Evolutionary conservation across 2,797 vertebrate genomes (phyloP), one percentile per base, ranked within the genome.

Genomic region (Crypturellus tataupa): DNA sequence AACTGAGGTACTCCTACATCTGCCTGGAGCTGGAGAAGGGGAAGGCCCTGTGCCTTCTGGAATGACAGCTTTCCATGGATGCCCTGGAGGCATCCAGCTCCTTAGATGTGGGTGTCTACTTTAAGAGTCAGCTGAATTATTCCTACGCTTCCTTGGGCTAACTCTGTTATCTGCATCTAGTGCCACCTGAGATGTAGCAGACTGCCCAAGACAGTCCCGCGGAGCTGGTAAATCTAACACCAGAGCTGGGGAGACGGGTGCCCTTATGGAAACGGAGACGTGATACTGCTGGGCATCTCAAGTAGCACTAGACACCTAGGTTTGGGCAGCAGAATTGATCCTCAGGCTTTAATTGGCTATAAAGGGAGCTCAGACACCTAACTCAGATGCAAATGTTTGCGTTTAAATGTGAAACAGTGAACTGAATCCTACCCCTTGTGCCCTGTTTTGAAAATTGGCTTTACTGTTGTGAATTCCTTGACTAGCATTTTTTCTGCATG

Each of bases 181-280:
- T 86, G 89, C 85, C 64, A 89, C 49, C 78, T 60, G 82, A 86
- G 73, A 37, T n/a, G 73, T 17, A 49, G 44, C 16, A 55, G n/a
- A 29, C 59, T 35, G 25, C 55, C 53, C 39, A 23, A 71, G 44
- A 63, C 3, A 1, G 62, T 33, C 3, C 0, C 27, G 31, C 31
- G 33, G 59, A 68, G 78, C 44, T 67, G 13, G 29, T 55, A 23
- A 72, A 84, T 60, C 64, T 0, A 1, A 83, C 73, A 89, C 81
- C 81, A 84, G 65, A 24, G 42, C 24, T 53, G 13, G 73, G 47
- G 37, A 83, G 27, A 80, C 37, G 69, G 51, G 39, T 68, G 64
- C 49, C 89, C 25, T 12, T 27, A 11, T 37, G 60, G 82, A 87
- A 89, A 77, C 31, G 70, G 65, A 69, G 79, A 91, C 27, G 40